Evolutionary conservation across 1,140 invertebrate species (phyloP).

Genomic region (Cephus cinctus): DNA sequence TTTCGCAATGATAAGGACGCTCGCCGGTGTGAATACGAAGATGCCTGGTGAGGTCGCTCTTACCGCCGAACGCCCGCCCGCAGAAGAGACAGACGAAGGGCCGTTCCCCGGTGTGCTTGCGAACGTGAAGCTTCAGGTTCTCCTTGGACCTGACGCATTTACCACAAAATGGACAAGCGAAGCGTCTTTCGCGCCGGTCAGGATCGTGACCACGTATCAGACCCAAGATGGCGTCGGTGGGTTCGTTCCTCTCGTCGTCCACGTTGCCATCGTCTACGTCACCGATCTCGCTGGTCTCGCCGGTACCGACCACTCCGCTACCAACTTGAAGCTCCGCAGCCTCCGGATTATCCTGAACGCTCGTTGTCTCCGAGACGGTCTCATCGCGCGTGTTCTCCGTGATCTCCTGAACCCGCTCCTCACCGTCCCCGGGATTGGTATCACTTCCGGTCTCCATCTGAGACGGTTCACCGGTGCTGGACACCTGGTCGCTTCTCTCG

Average conservation of each 20-base stretch:
- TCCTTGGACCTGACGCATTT: constrained; percentile 87
- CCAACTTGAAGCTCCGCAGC: background rate
- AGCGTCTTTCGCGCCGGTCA: constrained; percentile 58
- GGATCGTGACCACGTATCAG: constrained; percentile 34
- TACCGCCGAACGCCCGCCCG: constrained; percentile 81
- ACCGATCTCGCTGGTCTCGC: constrained; percentile 18
- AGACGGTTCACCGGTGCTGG: constrained; percentile 69
- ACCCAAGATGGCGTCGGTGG: constrained; percentile 17
- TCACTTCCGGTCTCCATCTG: constrained; percentile 53
- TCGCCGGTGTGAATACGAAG: constrained; percentile 84
- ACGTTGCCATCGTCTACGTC: constrained; percentile 28
- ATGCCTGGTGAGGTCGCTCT: constrained; percentile 83
- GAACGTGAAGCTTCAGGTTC: constrained; percentile 83
- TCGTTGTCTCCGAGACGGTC: constrained; percentile 33
- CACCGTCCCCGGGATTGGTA: constrained; percentile 34
- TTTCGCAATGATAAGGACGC: constrained; percentile 85
- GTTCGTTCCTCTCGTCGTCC: constrained; percentile 30
- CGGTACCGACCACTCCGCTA: constrained; percentile 8
- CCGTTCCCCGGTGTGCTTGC: constrained; percentile 84
- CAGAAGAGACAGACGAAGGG: constrained; percentile 87
- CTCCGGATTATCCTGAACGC: constrained; percentile 29
- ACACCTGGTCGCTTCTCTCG: constrained; percentile 66
- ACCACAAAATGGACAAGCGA: constrained; percentile 85
- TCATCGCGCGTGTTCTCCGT: constrained; percentile 27
- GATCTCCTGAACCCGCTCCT: constrained; percentile 27